Evolutionary conservation across 2,113 vertebrate species (phyloP), one percentile per base, ranked within the genome.

Genomic region (Pimephales promelas): DNA sequence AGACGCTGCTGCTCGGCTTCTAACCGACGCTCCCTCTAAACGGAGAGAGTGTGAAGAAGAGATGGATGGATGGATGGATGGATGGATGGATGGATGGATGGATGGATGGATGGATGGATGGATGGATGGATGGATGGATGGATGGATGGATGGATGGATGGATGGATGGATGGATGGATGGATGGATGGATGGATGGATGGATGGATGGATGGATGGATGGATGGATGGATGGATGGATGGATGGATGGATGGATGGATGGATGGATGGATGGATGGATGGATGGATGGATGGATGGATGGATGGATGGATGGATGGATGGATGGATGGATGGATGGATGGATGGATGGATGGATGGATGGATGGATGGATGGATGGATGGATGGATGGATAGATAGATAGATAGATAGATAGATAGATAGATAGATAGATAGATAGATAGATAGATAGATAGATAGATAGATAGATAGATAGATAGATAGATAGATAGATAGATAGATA

Each of bases 1-100:
- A 99, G 91, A 0, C 97, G 94, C 91, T 98, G 92, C 72, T 95
- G 97, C 91, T 99, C 98, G 0, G 97, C 98, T 89, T 99, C 97
- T 59, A 98, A 91, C 5, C 96, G 94, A 43, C 96, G 87, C 61
- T 90, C 93, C 78, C 98, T 98, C 98, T 99, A 52, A 43, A 47
- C 36, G n/a, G 24, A n/a, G 16, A 47, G 11, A 2, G 47, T 40
- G 36, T 9, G 36, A 40, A 40, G 7, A 40, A 2, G 59, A 3
- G 2, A 22, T 0, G 8, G 14, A 49, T 5, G 5, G 4, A 20
- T 0, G 20, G 5, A 52, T 2, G 14, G 5, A 52, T 5, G 13
- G 3, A 52, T 5, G 5, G 14, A 18, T 1, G 18, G 56, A n/a
- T 1, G 3, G 56, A 10, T 11, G 36, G 31, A 40, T 22, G 14